Evolutionary conservation across 2,113 vertebrate genomes (phyloP).

Genomic region (Ranitomeya imitator): DNA sequence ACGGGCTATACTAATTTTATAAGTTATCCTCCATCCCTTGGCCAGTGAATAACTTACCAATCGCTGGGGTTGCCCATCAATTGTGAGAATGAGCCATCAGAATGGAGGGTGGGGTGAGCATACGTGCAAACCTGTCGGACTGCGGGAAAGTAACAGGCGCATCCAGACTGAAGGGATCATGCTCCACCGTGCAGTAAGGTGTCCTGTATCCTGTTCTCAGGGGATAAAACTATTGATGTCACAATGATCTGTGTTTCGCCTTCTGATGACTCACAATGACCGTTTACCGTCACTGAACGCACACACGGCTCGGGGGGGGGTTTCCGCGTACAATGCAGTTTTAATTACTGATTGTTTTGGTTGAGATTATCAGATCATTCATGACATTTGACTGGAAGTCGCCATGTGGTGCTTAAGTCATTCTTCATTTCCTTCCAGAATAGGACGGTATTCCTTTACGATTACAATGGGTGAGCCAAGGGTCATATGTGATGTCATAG

Average conservation of each 20-base stretch:
- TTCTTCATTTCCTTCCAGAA: not conserved
- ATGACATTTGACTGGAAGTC: not conserved
- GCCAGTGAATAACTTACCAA: too few relatives aligned
- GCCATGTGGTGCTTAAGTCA: not conserved
- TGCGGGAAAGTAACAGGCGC: too few relatives aligned
- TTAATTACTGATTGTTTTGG: not conserved
- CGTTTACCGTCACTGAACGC: not conserved
- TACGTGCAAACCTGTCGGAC: too few relatives aligned
- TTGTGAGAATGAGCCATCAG: too few relatives aligned
- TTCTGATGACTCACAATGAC: not conserved
- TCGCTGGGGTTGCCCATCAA: too few relatives aligned
- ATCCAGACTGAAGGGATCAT: too few relatives aligned
- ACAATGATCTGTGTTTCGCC: not conserved
- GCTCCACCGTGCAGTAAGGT: too few relatives aligned
- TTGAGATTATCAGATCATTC: not conserved
- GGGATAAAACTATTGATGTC: not conserved
- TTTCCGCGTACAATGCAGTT: not conserved
- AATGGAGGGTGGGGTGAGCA: too few relatives aligned
- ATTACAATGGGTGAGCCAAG: not conserved
- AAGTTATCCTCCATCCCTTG: too few relatives aligned
- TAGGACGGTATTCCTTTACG: not conserved
- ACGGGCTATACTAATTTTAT: too few relatives aligned
- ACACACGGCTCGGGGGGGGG: not conserved
- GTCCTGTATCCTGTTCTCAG: too few relatives aligned
- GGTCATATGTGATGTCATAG: not conserved